phyloP scores from a whole-genome alignment of 1,140 invertebrate species.

The Brachionus paranguensis region DNA sequence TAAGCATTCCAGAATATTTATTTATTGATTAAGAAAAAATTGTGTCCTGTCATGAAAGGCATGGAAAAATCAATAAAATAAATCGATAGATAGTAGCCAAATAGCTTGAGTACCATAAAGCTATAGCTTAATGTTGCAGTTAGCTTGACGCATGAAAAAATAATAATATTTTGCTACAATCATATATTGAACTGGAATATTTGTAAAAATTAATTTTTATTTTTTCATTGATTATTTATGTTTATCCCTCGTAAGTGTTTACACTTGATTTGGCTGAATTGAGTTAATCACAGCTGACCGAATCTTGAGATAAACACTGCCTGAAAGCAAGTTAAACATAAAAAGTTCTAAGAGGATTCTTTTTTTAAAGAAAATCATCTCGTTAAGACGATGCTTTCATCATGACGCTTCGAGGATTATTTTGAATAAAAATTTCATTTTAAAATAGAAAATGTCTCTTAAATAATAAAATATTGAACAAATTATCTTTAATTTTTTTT shows the following conservation, averaged over 20 bases:
- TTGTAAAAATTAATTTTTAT: not conserved
- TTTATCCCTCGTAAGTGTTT: not conserved
- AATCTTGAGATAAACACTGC: not conserved
- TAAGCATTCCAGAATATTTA: not conserved
- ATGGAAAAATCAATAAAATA: not conserved
- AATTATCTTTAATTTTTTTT: no score
- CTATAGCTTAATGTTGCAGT: not conserved
- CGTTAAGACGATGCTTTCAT: not conserved
- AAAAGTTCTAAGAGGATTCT: not conserved
- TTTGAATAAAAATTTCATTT: no score
- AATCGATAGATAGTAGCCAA: not conserved
- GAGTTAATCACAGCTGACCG: not conserved
- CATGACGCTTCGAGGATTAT: no score
- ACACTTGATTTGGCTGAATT: not conserved
- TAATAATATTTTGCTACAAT: not conserved
- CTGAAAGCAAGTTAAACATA: not conserved
- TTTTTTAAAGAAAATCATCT: not conserved
- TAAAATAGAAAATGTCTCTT: no score
- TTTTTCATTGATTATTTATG: not conserved
- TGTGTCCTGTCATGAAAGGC: not conserved
- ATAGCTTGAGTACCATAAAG: not conserved
- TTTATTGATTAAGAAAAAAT: not conserved
- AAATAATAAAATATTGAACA: no score
- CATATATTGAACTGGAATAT: not conserved
- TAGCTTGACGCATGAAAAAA: not conserved